A percentile compares a stretch with the other conserved stretches of the same genome.
These are phyloP conservation scores for Solea solea DNA, from an alignment of 2,113 vertebrate species.

Conservation along the genomic window DNA sequence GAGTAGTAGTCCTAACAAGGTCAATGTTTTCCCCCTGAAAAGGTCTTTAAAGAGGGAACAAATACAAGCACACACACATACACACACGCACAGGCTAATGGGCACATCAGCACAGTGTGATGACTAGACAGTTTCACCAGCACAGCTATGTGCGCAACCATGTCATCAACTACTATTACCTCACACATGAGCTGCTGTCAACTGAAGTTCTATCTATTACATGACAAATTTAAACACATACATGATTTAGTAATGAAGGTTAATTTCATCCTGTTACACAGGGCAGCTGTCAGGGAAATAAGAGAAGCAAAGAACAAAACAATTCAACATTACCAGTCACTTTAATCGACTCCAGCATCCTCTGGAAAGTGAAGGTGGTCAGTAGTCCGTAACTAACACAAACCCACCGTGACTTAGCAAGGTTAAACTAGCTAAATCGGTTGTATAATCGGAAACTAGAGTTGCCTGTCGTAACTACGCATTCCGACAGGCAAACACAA, in stretches of 20 bases:
- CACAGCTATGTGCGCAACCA: not conserved
- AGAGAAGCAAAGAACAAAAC: too few species aligned
- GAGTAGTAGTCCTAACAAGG: too few species aligned
- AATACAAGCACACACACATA: not conserved
- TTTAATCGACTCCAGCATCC: conserved; percentile 77
- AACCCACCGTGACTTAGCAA: not conserved
- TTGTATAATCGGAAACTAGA: conserved; percentile 3
- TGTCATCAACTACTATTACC: conserved; percentile 29
- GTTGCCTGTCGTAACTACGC: not conserved
- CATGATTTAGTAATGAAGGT: not conserved
- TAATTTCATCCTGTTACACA: not conserved
- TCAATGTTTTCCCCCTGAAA: too few species aligned
- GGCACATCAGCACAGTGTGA: conserved; percentile 6
- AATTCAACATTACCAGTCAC: conserved; percentile 72
- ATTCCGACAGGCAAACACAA: not conserved
- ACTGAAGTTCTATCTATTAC: too few species aligned
- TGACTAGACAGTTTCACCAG: too few species aligned
- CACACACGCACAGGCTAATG: conserved; percentile 1
- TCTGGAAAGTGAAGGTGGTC: not conserved
- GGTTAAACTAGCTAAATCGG: conserved; percentile 16
- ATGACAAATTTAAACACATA: too few species aligned
- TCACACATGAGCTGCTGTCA: conserved; percentile 21
- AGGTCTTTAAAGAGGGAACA: too few species aligned
- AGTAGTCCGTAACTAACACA: not conserved
- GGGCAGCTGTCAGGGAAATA: too few species aligned